phyloP scores from a whole-genome alignment of 1,140 invertebrate species.

The Diorhabda sublineata region DNA sequence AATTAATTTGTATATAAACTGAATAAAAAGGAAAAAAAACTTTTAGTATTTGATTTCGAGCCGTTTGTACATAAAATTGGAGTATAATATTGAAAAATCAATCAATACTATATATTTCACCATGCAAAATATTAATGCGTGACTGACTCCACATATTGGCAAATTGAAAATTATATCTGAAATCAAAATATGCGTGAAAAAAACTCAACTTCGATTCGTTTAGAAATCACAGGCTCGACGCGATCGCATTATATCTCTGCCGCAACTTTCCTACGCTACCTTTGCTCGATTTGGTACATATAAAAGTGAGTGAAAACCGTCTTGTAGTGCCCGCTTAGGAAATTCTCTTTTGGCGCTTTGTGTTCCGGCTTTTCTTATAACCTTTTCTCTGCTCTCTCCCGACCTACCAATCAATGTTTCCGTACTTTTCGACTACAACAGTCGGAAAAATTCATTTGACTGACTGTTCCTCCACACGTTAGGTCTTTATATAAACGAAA shows the following conservation, averaged over 20 bases:
- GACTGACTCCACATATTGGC: background rate
- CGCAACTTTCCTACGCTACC: background rate
- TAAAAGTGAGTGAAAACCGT: background rate
- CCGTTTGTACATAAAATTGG: too few species aligned
- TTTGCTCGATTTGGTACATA: background rate
- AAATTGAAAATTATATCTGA: background rate
- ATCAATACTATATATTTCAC: background rate
- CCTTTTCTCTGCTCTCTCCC: background rate
- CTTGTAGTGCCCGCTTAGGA: background rate
- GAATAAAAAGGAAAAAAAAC: too few species aligned
- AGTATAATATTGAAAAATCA: background rate
- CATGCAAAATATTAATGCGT: background rate
- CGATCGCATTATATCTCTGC: background rate
- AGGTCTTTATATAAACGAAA: conserved; percentile 2
- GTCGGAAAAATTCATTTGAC: background rate
- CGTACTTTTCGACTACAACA: background rate
- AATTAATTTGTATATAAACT: too few species aligned
- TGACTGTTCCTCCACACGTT: conserved; percentile 1
- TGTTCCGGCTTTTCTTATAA: background rate
- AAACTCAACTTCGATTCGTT: background rate
- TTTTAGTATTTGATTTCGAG: too few species aligned
- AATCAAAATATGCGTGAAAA: background rate
- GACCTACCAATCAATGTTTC: background rate
- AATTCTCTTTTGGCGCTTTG: background rate
- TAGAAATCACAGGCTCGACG: background rate